Evolutionary conservation across 2,888 invertebrate genomes (phyloP), one percentile per base, ranked within the genome.

Genomic region (Epistrophe eligans): DNA sequence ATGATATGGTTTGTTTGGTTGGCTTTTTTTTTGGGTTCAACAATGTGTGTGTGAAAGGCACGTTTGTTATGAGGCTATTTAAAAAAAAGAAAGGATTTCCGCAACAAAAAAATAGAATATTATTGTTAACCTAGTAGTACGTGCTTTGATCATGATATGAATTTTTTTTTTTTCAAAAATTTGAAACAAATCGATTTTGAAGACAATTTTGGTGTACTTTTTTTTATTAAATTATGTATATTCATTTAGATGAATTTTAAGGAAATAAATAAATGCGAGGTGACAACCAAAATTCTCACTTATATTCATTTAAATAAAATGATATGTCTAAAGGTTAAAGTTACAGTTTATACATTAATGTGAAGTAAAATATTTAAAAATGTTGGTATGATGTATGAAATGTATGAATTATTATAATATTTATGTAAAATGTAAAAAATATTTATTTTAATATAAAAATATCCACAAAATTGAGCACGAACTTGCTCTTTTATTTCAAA

Each of bases 21-120:
- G 24, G 43, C 15, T 1, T 6, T 62, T 40, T 10, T 24, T 62
- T 40, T 9, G 24, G 24, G 35, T 35, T 13, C 4, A 17, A 60
- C 0, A 35, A 19, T 60, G 4, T 35, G 17, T 60, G 4, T 35
- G 17, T 2, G 13, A 7, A 9, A 62, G 19, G 24, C 40, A 62
- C 60, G 60, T 62, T 62, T 62, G 19, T 15, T 62, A 13, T 62
- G 24, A n/a, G 40, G 15, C 15, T 15, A 62, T 62, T 62, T 62
- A 15, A 38, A 38, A 24, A 24, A 35, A 60, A 40, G 40, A 38
- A 62, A 43, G 60, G 40, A 40, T 60, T 60, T 60, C 19, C 13
- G 8, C 35, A 17, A 40, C 40, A 60, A 19, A 58, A n/a, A 13
- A 60, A 38, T 19, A 38, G 13, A 17, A 60, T 6, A 11, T 60